Conservation (phyloP, 35 echinoderm and acorn worm species). For the Apostichopus japonicus region DNA sequence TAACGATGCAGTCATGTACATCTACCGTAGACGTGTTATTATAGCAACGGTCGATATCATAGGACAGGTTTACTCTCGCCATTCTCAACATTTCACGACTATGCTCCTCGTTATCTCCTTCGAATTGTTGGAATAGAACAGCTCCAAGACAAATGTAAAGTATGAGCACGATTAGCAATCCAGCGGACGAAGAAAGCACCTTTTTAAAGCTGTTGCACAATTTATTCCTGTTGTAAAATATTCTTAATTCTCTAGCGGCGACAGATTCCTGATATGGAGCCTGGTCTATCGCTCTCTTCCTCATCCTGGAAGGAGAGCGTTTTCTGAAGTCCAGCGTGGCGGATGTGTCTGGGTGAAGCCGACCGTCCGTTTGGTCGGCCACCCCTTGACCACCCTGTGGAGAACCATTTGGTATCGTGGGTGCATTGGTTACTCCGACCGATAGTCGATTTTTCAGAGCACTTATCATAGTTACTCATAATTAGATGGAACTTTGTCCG, state of each 20-base stretch:
- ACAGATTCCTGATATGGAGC: conserved; percentile 51
- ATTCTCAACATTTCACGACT: background rate
- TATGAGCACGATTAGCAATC: conserved; percentile 33
- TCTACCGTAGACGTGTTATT: background rate
- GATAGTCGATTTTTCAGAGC: conserved; percentile 41
- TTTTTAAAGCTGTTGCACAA: conserved; percentile 61
- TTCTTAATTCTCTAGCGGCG: conserved; percentile 52
- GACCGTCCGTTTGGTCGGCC: background rate
- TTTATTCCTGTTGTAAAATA: conserved; percentile 61
- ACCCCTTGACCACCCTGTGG: background rate
- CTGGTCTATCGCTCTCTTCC: conserved; percentile 37
- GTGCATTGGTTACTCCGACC: background rate
- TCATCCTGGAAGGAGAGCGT: conserved; percentile 11
- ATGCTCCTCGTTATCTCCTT: background rate
- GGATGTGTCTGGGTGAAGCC: background rate
- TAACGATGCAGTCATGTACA: background rate
- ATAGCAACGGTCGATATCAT: conserved; percentile 1
- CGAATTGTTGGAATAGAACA: conserved; percentile 25
- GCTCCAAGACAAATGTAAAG: conserved; percentile 51
- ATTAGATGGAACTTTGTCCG: background rate
- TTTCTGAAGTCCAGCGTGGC: background rate
- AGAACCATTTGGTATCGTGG: conserved; percentile 33
- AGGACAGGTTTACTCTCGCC: background rate
- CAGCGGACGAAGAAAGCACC: conserved; percentile 50
- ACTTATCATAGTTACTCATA: conserved; percentile 38